Evolutionary conservation across 2,797 vertebrate genomes (phyloP), one percentile per base, ranked within the genome.

Genomic region (Morelia viridis): DNA sequence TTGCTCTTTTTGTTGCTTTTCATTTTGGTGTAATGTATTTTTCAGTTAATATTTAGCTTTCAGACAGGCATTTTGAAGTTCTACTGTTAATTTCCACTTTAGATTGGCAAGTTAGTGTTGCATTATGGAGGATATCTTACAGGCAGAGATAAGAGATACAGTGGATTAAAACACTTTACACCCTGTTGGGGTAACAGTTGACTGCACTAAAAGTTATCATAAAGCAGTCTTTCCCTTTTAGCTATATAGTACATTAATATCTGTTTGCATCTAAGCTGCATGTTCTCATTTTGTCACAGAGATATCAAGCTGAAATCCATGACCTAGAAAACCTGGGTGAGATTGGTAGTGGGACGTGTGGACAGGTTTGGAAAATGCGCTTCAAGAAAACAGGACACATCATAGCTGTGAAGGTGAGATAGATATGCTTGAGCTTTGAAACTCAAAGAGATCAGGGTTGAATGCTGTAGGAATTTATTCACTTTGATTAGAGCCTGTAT

Each of bases 291-390:
- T 85, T 61, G 56, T 22, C 1, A 26, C 97, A 99, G 99, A 98
- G 98, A 93, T 99, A 99, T 96, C 99, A 98, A 94, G 99, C 99
- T 0, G 99, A 99, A 93, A 98, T 99, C 94, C 98, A 98, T 0
- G 99, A 99, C 96, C 96, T 99, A 94, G 98, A 99, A 95, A 99
- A 98, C 50, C 97, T 99, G 93, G 99, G 99, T 0, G 99, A 99
- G 97, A 99, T 99, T 35, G 99, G 99, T 97, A 99, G 98, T 0
- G 99, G 99, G 8, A 99, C 98, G 1, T 99, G 99, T 57, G 99
- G 99, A 76, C 99, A 99, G 96, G 99, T 99, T 92, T 99, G 99
- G 97, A 99, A 99, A 97, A 99, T 99, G 96, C 98, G 98, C 60
- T 99, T 99, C 97, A 98, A 98, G 97, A 99, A 99, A 97, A 99